Evolutionary conservation across 2,888 invertebrate genomes (phyloP), one percentile per base, ranked within the genome.

Genomic region (Morpho deidamia): DNA sequence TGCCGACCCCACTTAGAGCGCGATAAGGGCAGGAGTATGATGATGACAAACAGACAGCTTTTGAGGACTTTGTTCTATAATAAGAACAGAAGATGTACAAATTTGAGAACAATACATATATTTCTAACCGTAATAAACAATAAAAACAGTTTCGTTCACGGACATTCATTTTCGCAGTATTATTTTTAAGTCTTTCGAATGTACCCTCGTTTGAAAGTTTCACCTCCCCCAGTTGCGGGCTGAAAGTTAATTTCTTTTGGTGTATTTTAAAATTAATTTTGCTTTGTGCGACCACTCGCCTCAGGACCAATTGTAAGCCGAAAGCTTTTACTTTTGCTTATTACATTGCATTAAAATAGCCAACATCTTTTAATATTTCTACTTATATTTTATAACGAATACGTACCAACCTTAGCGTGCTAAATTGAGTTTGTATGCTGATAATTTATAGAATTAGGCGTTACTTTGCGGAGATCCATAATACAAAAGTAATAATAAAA

Each of bases 221-320:
- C 78, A 78, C 84, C 77, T 76, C 72, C 76, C 74, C 70, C 69
- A 69, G 74, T 74, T 74, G 70, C 72, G 71, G 73, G 67, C 70
- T 70, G 74, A 75, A 87, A 88, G 87, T 87, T 87, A 87, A 89
- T 88, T 86, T 89, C 86, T 87, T 88, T 87, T 81, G 80, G 85
- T 87, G 83, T 86, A 83, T 87, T 87, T 86, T 86, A 81, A 88
- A 87, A 85, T 87, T 86, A 86, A 87, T 88, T 87, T 86, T 76
- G 79, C 85, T 87, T 87, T 86, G 85, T 83, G 78, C 78, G 76
- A 81, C 79, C 78, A 75, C 74, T 71, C 74, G 81, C 81, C 86
- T 67, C 76, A 64, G 83, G 82, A 78, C 73, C 78, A 81, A 82
- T 83, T 78, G 78, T 79, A 72, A 78, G 75, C 74, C 76, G 73